Evolutionary conservation across 2,888 invertebrate species (phyloP).

Genomic region (Megamerina dolium): DNA sequence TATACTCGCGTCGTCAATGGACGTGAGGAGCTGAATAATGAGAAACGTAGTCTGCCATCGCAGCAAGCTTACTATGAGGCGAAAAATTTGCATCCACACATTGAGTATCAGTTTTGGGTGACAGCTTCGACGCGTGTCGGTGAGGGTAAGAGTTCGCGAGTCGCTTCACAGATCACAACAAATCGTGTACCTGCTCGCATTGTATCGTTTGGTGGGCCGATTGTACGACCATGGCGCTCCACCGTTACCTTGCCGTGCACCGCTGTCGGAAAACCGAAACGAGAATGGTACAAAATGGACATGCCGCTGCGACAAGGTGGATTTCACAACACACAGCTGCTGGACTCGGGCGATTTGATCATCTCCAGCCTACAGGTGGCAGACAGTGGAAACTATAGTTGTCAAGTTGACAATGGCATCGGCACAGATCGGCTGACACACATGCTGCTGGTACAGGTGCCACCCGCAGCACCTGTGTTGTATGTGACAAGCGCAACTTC

Average conservation of each 20-base stretch:
- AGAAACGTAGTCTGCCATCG: conserved; percentile 59
- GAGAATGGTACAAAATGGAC: conserved; percentile 61
- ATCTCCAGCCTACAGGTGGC: conserved; percentile 59
- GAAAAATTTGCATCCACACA: conserved; percentile 61
- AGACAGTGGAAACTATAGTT: conserved; percentile 67
- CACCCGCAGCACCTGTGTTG: conserved; percentile 66
- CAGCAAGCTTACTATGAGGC: conserved; percentile 62
- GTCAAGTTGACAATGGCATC: conserved; percentile 62
- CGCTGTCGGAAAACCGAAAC: conserved; percentile 60
- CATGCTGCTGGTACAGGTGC: conserved; percentile 64
- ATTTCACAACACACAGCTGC: conserved; percentile 57
- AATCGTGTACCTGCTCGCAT: conserved; percentile 63
- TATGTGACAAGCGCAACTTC: conserved; percentile 72
- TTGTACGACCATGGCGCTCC: conserved; percentile 63
- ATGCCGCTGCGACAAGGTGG: conserved; percentile 55
- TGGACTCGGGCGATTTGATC: conserved; percentile 61
- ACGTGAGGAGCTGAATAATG: conserved; percentile 62
- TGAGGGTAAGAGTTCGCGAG: conserved; percentile 67
- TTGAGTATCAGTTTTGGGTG: conserved; percentile 74
- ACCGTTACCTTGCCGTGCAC: conserved; percentile 60
- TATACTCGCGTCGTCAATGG: conserved; percentile 65
- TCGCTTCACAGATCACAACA: conserved; percentile 61
- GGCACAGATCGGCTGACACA: conserved; percentile 63
- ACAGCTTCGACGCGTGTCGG: conserved; percentile 72
- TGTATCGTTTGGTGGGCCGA: conserved; percentile 63